Percentiles rank a stretch among this genome's conserved stretches.
These are phyloP conservation scores for Epinephelus fuscoguttatus DNA, from an alignment of 2,113 vertebrate species.

Conservation along the genomic window DNA sequence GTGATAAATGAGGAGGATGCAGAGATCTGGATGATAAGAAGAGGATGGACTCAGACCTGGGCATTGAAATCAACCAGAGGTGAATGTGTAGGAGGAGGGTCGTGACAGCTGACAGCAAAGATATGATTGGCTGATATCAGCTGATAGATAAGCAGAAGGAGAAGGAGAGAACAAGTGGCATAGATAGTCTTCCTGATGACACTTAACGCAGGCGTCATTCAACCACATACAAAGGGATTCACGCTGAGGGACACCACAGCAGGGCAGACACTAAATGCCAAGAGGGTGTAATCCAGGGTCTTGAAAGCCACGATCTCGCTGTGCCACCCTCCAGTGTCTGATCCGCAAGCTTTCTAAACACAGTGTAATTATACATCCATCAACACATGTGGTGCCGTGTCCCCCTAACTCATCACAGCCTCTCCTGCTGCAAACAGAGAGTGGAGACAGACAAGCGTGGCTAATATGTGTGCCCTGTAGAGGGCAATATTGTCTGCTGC, in stretches of 20 bases:
- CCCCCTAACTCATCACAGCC: slow-evolving; percentile 35
- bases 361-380: slow-evolving; percentile 30
- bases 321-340: not conserved
- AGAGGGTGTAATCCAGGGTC: slow-evolving; percentile 8
- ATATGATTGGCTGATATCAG: too few relatives aligned
- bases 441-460: slow-evolving; percentile 61
- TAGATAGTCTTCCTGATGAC: too few relatives aligned
- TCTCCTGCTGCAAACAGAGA: not conserved
- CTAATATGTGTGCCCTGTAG: slow-evolving; percentile 79
- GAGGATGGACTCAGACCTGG: too few relatives aligned
- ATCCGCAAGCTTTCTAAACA: slow-evolving; percentile 13
- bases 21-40: too few relatives aligned
- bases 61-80: too few relatives aligned
- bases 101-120: too few relatives aligned
- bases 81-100: too few relatives aligned
- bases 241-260: slow-evolving; percentile 13
- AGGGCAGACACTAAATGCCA: slow-evolving; percentile 7
- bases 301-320: not conserved
- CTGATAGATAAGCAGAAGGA: too few relatives aligned
- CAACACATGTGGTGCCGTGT: slow-evolving; percentile 17
- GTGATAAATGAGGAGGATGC: too few relatives aligned
- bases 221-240: not conserved
- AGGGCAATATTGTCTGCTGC: slow-evolving; percentile 81
- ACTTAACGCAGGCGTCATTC: too few relatives aligned
- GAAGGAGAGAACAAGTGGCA: too few relatives aligned